Percentiles rank a stretch among this genome's conserved stretches.
Conservation (phyloP, 2,113 vertebrate genomes). For the human region GRCh38 chr4:174977001-174977500, state of each 20-base stretch:
- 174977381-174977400: constrained; percentile 50
- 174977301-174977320: constrained; percentile 57
- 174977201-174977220: constrained; percentile 21
- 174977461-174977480: constrained; percentile 62
- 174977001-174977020: constrained; percentile 90
- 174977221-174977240: constrained; percentile 37
- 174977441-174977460: constrained; percentile 69
- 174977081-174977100: constrained; percentile 72
- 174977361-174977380: constrained; percentile 47
- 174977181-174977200: constrained; percentile 65
- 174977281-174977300: constrained; percentile 35
- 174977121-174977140: constrained; percentile 60
- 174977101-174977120: constrained; percentile 67
- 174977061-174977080: not conserved
- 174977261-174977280: constrained; percentile 67
- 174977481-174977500: constrained; percentile 24
- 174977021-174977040: constrained; percentile 85
- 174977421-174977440: constrained; percentile 77
- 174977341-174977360: constrained; percentile 53
- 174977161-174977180: constrained; percentile 60
- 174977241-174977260: not conserved
- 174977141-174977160: constrained; percentile 57
- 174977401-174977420: constrained; percentile 66
- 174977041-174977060: constrained; percentile 86
- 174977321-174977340: constrained; percentile 68